Percentiles rank a stretch among this genome's conserved stretches.
phyloP scores from a whole-genome alignment of 2,113 vertebrate genomes.

The Dendrocopos noguchii region DNA sequence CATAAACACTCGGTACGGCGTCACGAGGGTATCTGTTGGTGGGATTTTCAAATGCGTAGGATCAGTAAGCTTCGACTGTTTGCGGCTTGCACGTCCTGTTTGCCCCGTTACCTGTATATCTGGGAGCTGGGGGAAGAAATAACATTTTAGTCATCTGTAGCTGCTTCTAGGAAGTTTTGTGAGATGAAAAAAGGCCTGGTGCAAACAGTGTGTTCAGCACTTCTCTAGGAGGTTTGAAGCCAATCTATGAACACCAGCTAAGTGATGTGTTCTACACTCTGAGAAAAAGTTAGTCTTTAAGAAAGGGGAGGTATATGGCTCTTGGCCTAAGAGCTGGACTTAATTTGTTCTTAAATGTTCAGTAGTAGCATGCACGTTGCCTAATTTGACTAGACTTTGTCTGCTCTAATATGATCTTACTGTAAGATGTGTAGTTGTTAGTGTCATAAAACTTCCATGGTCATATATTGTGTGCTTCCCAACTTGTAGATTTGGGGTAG shows the following conservation, averaged over 20 bases:
- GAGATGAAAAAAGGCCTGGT: not conserved
- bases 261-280: not conserved
- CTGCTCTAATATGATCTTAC: not conserved
- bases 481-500: not conserved
- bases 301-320: not conserved
- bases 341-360: not conserved
- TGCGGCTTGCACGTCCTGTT: fast-evolving
- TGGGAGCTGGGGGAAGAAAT: not conserved
- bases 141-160: fast-evolving
- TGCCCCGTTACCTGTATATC: not conserved
- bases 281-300: not conserved
- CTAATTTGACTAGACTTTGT: not conserved
- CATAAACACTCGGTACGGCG: fast-evolving
- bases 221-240: not conserved
- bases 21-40: fast-evolving
- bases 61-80: not conserved
- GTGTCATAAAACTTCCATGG: not conserved
- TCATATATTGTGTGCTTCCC: fast-evolving
- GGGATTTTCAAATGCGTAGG: not conserved
- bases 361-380: fast-evolving
- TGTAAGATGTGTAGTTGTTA: not conserved
- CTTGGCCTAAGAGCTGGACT: not conserved
- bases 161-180: not conserved
- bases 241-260: fast-evolving
- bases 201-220: fast-evolving